These are phyloP conservation scores for Scelioninae gen. 2 DNA, from an alignment of 2,888 invertebrate species.

Conservation along the genomic window DNA sequence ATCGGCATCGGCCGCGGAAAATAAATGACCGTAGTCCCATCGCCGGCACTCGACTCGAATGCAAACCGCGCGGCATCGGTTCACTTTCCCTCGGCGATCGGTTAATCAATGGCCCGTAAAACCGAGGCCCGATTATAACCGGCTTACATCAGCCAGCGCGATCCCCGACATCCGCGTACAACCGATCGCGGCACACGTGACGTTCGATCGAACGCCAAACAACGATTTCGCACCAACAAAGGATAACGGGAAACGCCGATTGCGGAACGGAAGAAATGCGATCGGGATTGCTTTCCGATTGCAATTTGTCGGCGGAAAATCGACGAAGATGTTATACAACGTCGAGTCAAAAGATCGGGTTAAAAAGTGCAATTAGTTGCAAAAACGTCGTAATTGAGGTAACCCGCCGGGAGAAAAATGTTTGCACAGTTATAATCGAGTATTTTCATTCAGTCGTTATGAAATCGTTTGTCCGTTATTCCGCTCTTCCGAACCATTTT, in stretches of 20 bases:
- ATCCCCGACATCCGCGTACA: conserved; percentile 21
- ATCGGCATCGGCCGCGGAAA: conserved; percentile 2
- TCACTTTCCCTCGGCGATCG: conserved; percentile 55
- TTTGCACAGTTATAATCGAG: conserved; percentile 24
- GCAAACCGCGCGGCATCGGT: conserved; percentile 27
- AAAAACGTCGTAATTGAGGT: conserved; percentile 34
- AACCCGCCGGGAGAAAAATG: conserved; percentile 36
- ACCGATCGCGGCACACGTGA: conserved; percentile 15
- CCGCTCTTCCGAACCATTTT: neutral
- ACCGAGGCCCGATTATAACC: conserved; percentile 40
- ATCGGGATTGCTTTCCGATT: conserved; percentile 25
- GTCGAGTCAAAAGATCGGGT: neutral
- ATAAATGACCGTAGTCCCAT: conserved; percentile 13
- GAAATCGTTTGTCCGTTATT: neutral
- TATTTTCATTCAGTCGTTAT: conserved; percentile 16
- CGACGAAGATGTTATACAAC: conserved; percentile 17
- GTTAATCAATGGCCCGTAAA: conserved; percentile 56
- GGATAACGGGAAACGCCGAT: conserved; percentile 31
- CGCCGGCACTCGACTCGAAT: conserved; percentile 5
- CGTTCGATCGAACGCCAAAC: conserved; percentile 6
- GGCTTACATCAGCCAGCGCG: conserved; percentile 33
- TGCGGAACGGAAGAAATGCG: conserved; percentile 28
- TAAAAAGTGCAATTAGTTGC: conserved; percentile 33
- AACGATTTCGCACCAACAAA: conserved; percentile 14
- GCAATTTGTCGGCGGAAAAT: conserved; percentile 20